Conservation (phyloP, 2,888 invertebrate genomes). For the Sminthurinus aureus region DNA sequence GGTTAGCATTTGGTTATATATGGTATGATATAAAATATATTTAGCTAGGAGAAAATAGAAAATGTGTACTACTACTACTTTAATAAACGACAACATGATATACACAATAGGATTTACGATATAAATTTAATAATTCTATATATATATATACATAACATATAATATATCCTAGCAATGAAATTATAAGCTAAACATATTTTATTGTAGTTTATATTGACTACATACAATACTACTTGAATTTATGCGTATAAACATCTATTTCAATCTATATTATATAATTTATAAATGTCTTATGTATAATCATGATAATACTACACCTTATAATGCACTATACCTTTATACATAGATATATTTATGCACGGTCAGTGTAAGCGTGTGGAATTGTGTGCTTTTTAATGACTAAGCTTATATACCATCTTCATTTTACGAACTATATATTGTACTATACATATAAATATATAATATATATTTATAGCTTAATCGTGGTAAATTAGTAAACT, state of each 20-base stretch:
- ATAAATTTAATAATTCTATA: no score
- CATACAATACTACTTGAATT: background rate
- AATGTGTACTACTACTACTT: no score
- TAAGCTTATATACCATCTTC: background rate
- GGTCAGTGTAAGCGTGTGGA: slow-evolving; percentile 3
- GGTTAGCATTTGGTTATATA: no score
- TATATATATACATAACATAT: no score
- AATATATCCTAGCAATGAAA: background rate
- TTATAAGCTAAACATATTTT: background rate
- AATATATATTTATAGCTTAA: slow-evolving; percentile 3
- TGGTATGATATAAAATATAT: no score
- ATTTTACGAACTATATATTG: slow-evolving; percentile 6
- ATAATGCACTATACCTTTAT: background rate
- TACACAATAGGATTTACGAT: no score
- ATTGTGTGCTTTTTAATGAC: background rate
- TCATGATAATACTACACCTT: background rate
- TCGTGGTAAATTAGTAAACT: background rate
- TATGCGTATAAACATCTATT: background rate
- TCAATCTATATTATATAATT: background rate
- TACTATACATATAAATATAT: background rate
- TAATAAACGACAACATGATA: no score
- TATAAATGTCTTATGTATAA: background rate
- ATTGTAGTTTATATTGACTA: background rate
- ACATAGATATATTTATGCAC: background rate
- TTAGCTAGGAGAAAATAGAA: no score